Percentiles rank a stretch among this genome's conserved stretches.
These are phyloP conservation scores for Lottia gigantea DNA, from an alignment of 2,888 invertebrate species.

Conservation along the genomic window DNA sequence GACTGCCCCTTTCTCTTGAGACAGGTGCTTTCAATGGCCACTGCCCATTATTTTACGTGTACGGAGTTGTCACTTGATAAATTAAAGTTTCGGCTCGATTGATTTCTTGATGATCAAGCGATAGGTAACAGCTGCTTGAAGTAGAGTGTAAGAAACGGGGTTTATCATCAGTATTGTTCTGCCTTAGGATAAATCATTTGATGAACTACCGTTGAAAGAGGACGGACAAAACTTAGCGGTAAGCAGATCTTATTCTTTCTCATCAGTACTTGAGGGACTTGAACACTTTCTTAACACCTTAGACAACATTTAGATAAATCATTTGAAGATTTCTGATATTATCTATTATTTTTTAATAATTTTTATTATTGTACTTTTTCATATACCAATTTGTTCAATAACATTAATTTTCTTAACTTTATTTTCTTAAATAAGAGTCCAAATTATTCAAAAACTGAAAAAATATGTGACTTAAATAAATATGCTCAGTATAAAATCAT, in stretches of 20 bases:
- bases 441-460: no score
- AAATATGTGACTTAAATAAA: no score
- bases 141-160: conserved; percentile 1
- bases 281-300: no score
- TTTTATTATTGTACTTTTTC: no score
- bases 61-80: conserved; percentile 5
- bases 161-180: background rate
- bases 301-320: no score
- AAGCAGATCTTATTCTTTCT: background rate
- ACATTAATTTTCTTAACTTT: no score
- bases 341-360: no score
- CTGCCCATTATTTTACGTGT: conserved; percentile 3
- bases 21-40: conserved; percentile 3
- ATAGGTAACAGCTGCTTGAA: conserved; percentile 7
- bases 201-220: conserved; percentile 1
- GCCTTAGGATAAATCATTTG: conserved; percentile 9
- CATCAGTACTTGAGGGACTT: no score
- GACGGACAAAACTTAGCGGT: conserved; percentile 8
- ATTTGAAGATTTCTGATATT: no score
- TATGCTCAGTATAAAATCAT: no score
- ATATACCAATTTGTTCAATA: no score
- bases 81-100: conserved; percentile 7
- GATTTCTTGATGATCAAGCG: conserved; percentile 8
- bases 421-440: no score
- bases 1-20: conserved; percentile 1